Conservation (phyloP, 2,797 vertebrate species). For the Pseudomugil tenellus region DNA sequence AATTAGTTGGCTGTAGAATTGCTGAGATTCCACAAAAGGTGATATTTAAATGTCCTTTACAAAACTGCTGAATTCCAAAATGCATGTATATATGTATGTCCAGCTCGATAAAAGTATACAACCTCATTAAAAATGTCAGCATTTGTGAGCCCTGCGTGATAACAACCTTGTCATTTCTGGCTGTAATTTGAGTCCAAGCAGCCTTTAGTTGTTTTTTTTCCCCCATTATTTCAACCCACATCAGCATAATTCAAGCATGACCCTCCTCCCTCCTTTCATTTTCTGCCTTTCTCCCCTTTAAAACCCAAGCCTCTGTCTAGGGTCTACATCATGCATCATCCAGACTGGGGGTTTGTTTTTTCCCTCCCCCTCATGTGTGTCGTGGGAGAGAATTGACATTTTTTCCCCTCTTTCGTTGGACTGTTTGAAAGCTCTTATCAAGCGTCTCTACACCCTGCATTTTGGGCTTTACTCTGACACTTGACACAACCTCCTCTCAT, state of each 20-base stretch:
- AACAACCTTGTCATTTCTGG: conserved; percentile 71
- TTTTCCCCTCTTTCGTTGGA: conserved; percentile 23
- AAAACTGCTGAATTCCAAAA: neutral
- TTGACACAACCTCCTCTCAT: conserved; percentile 48
- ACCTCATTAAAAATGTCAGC: conserved; percentile 51
- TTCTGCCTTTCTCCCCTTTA: conserved; percentile 70
- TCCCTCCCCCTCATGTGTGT: conserved; percentile 61
- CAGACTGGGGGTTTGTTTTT: conserved; percentile 45
- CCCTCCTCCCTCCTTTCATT: conserved; percentile 76
- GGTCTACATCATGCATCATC: conserved; percentile 83
- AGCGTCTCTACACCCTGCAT: conserved; percentile 54
- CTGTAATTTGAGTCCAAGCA: conserved; percentile 46
- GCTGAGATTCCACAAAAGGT: neutral
- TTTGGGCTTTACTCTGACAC: conserved; percentile 52
- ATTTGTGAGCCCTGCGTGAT: conserved; percentile 44
- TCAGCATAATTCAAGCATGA: conserved; percentile 85
- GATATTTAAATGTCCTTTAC: neutral
- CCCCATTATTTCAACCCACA: conserved; percentile 66
- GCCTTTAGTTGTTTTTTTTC: conserved; percentile 54
- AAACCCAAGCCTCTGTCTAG: conserved; percentile 65
- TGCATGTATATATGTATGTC: conserved; percentile 6
- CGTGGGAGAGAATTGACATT: conserved; percentile 58
- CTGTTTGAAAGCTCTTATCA: conserved; percentile 62
- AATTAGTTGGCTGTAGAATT: neutral
- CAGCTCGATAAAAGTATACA: conserved; percentile 7